A percentile compares a stretch with the other conserved stretches of the same genome.
These are phyloP conservation scores for Antitype chi DNA, from an alignment of 2,888 invertebrate species.

Conservation along the genomic window DNA sequence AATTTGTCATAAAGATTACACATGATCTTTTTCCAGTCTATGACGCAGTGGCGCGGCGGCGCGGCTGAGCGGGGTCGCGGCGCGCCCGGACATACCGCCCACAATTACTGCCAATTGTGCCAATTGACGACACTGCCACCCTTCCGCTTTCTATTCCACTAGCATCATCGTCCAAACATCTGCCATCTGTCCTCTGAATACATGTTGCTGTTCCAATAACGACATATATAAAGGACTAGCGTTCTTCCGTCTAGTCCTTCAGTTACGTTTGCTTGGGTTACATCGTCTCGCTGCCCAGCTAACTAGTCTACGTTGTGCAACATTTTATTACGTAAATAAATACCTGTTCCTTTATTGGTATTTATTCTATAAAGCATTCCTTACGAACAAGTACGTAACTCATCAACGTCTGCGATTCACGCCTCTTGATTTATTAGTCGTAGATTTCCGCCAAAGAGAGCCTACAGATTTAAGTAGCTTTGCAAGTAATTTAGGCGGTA, in stretches of 20 bases:
- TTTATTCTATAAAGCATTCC: conserved; percentile 54
- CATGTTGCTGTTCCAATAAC: conserved; percentile 14
- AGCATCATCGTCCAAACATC: conserved; percentile 80
- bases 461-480: conserved; percentile 55
- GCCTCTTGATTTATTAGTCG: conserved; percentile 43
- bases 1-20: conserved; percentile 42
- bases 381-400: conserved; percentile 57
- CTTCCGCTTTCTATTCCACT: conserved; percentile 87
- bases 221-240: conserved; percentile 9
- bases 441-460: conserved; percentile 58
- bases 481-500: conserved; percentile 47
- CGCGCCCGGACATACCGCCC: conserved; percentile 88
- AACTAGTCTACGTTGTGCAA: conserved; percentile 59
- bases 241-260: conserved; percentile 33
- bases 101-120: conserved; percentile 90
- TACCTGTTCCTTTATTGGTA: conserved; percentile 65
- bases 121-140: conserved; percentile 89
- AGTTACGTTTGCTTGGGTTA: conserved; percentile 44
- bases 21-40: conserved; percentile 57
- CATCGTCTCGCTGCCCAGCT: conserved; percentile 46
- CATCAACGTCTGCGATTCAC: conserved; percentile 52
- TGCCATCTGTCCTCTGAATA: conserved; percentile 74
- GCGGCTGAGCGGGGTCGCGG: conserved; percentile 70
- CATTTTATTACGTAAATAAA: conserved; percentile 58
- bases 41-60: conserved; percentile 66